Evolutionary conservation across 2,888 invertebrate species (phyloP), one percentile per base, ranked within the genome.

Genomic region (Volucella zonaria): DNA sequence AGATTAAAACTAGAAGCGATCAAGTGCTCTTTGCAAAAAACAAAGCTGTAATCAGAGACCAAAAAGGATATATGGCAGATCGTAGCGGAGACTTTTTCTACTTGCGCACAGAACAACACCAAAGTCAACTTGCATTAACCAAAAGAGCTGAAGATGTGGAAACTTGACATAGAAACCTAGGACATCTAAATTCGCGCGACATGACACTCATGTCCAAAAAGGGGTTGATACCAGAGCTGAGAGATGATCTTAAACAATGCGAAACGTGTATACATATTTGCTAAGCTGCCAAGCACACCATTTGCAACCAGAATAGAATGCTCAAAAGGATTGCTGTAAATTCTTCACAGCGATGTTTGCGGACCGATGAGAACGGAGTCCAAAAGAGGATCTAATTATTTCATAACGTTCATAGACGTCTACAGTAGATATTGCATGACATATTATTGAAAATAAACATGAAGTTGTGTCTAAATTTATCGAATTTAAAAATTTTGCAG

Each of bases 341-440:
- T 81, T 10, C 14, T 82, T 14, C 82, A 86, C 61, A 82, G 78
- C 8, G 82, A 86, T 54, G 85, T 85, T 2, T 85, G 75, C 15
- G 82, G 76, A 10, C 81, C 80, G 12, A 82, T 80, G 66, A 68
- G 70, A 0, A 49, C 67, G 9, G n/a, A 38, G 8, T 86, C 86
- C 12, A 42, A 6, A 79, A 85, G 61, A 42, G 61, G 61, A 6
- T 45, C 45, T 2, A 9, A 23, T 8, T 61, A 61, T 40, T 47
- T 61, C 43, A 23, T 61, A 40, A 47, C 61, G 2, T 43, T 61
- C 31, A 71, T 83, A 31, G 81, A 85, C 42, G 83, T 78, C 43
- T 87, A 59, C 70, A 64, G 18, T 18, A 18, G 18, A 18, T 18
- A 18, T 18, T 18, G 18, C 18, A 18, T 18, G 18, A 18, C 18